These are phyloP conservation scores for Lordiphosa stackelbergi DNA, from an alignment of 1,140 invertebrate species.

Conservation along the genomic window DNA sequence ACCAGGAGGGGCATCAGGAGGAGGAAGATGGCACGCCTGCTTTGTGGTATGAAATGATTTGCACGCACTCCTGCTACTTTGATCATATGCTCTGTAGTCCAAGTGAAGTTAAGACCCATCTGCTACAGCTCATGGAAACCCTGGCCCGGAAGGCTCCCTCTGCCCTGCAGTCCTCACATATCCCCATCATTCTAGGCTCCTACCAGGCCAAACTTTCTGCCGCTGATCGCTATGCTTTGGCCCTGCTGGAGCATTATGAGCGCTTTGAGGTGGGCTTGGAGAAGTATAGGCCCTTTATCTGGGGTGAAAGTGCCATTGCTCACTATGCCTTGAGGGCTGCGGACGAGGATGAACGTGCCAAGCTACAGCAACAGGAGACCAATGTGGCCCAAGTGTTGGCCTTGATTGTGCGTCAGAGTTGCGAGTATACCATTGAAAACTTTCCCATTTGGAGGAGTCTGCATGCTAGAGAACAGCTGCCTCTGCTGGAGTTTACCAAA, in stretches of 20 bases:
- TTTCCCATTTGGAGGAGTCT: slow-evolving; percentile 80
- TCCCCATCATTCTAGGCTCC: slow-evolving; percentile 84
- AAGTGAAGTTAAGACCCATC: slow-evolving; percentile 79
- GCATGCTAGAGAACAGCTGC: slow-evolving; percentile 59
- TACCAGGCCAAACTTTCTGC: slow-evolving; percentile 83
- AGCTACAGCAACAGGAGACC: slow-evolving; percentile 82
- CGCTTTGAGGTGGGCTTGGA: slow-evolving; percentile 80
- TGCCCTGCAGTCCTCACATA: slow-evolving; percentile 81
- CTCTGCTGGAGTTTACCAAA: slow-evolving; percentile 46
- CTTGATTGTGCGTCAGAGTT: slow-evolving; percentile 81
- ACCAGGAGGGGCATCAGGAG: slow-evolving; percentile 12
- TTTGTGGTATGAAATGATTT: slow-evolving; percentile 84
- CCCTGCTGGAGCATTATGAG: slow-evolving; percentile 83
- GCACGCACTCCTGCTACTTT: slow-evolving; percentile 85
- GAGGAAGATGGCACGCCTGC: slow-evolving; percentile 36
- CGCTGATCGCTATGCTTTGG: slow-evolving; percentile 82
- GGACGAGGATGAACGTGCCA: slow-evolving; percentile 78
- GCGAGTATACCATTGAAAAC: slow-evolving; percentile 83
- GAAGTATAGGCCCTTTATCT: slow-evolving; percentile 87
- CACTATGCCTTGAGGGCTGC: slow-evolving; percentile 84
- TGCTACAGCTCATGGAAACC: slow-evolving; percentile 81
- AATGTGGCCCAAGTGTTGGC: slow-evolving; percentile 85
- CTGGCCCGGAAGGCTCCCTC: slow-evolving; percentile 80
- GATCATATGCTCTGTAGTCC: slow-evolving; percentile 76
- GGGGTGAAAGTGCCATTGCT: slow-evolving; percentile 86